Evolutionary conservation across 2,113 vertebrate species (phyloP), one percentile per base, ranked within the genome.

Genomic region (Nothobranchius furzeri): DNA sequence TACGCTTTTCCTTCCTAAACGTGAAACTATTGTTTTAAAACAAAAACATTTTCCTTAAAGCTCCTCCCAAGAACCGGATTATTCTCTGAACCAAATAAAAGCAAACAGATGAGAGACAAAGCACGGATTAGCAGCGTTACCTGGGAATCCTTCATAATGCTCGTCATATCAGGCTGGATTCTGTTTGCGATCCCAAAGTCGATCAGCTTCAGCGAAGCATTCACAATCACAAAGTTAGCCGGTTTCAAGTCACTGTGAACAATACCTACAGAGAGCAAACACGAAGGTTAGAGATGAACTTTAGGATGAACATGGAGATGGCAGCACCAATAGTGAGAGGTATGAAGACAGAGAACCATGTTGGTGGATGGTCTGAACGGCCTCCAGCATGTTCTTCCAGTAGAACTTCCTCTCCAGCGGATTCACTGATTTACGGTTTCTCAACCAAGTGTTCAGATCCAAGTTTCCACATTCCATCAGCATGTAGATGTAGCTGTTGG

Each of bases 361-460:
- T 85, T 96, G 94, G 77, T 99, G 98, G 76, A 99, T 98, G 67
- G 96, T 97, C 25, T 96, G 90, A 80, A 98, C 97, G 15, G 98
- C 98, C 85, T 99, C 96, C 86, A 98, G 88, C 97, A 99, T 99
- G 75, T 99, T 96, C 91, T 95, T 96, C 98, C 98, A 99, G 84
- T 96, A 99, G 76, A 95, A 95, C 85, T 98, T 98, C 40, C 97
- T 92, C 78, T 99, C 98, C 87, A 96, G 83, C 0, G 95, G 94
- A 87, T 96, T 94, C 49, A 98, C 91, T 0, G 81, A 80, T 66
- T 96, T 98, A 81, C 96, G 95, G 86, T 95, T 99, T 82, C 96
- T 94, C 60, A 99, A 89, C 97, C 96, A 98, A 78, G 94, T 97
- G 81, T 98, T 99, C 50, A 99, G 93, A 82, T 99, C 97, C 77